Evolutionary conservation across 2,797 vertebrate genomes (phyloP).

Genomic region (Melanotaenia nigrans): DNA sequence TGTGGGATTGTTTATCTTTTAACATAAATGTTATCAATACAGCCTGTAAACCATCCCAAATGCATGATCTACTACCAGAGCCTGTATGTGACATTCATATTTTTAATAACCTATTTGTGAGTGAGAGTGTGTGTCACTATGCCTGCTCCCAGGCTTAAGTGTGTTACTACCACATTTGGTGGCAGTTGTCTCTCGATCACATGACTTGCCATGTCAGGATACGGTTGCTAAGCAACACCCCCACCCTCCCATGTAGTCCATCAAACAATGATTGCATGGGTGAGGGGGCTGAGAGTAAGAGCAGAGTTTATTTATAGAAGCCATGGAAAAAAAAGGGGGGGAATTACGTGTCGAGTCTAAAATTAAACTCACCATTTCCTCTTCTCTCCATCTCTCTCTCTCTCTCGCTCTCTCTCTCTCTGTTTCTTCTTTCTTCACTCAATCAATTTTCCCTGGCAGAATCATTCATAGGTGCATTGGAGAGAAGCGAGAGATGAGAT

Average conservation of each 20-base stretch:
- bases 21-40: neutral
- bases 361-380: constrained; percentile 63
- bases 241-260: constrained; percentile 33
- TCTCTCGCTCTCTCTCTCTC: neutral
- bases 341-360: constrained; percentile 70
- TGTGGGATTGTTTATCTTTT: neutral
- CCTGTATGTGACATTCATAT: neutral
- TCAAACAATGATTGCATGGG: constrained; percentile 49
- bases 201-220: constrained; percentile 66
- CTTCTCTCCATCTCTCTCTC: constrained; percentile 1
- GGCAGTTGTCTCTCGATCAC: constrained; percentile 67
- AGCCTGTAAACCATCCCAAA: neutral
- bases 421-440: neutral
- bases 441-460: constrained; percentile 6
- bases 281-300: constrained; percentile 5
- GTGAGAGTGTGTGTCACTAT: constrained; percentile 1
- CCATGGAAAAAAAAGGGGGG: constrained; percentile 50
- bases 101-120: neutral
- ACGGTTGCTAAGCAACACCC: constrained; percentile 75
- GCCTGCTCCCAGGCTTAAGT: constrained; percentile 23
- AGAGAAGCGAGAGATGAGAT: constrained; percentile 26
- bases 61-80: neutral
- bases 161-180: constrained; percentile 54
- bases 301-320: constrained; percentile 77
- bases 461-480: constrained; percentile 67